phyloP scores from a whole-genome alignment of 2,888 invertebrate species.

The Latrodectus hesperus region DNA sequence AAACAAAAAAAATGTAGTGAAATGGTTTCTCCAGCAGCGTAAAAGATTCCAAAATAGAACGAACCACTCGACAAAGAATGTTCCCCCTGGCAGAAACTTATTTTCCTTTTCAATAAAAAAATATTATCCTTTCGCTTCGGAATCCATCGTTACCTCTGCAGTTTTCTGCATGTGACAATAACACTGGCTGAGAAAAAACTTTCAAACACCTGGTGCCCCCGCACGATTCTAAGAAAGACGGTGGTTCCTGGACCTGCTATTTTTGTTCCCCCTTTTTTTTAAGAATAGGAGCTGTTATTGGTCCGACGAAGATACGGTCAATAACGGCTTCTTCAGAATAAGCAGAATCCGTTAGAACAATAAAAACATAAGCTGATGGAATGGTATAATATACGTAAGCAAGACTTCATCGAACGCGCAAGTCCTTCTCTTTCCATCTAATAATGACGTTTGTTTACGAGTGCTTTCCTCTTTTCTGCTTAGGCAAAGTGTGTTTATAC shows the following conservation, averaged over 20 bases:
- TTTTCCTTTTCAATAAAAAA: conserved; percentile 45
- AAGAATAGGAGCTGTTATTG: conserved; percentile 20
- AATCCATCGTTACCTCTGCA: conserved; percentile 8
- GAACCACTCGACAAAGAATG: conserved; percentile 2
- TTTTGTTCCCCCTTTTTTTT: conserved; percentile 7
- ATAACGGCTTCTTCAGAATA: conserved; percentile 30
- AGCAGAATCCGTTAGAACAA: conserved; percentile 35
- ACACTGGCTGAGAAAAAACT: conserved; percentile 19
- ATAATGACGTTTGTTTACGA: conserved; percentile 28
- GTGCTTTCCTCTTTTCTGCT: neutral
- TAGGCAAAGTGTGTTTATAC: conserved; percentile 18
- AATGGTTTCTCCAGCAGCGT: neutral
- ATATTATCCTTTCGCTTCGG: conserved; percentile 27
- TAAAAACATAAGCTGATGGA: conserved; percentile 23
- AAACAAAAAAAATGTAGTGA: neutral
- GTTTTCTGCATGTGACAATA: conserved; percentile 37
- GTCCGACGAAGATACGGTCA: conserved; percentile 21
- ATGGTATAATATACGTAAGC: conserved; percentile 13
- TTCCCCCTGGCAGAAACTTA: neutral
- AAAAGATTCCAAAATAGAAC: conserved; percentile 3
- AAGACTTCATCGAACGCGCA: conserved; percentile 11
- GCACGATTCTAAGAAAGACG: neutral
- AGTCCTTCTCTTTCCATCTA: conserved; percentile 20
- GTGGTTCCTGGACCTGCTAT: neutral
- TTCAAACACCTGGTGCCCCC: conserved; percentile 41